phyloP scores from a whole-genome alignment of 2,888 invertebrate species.

The Hipparchia sbordonii region DNA sequence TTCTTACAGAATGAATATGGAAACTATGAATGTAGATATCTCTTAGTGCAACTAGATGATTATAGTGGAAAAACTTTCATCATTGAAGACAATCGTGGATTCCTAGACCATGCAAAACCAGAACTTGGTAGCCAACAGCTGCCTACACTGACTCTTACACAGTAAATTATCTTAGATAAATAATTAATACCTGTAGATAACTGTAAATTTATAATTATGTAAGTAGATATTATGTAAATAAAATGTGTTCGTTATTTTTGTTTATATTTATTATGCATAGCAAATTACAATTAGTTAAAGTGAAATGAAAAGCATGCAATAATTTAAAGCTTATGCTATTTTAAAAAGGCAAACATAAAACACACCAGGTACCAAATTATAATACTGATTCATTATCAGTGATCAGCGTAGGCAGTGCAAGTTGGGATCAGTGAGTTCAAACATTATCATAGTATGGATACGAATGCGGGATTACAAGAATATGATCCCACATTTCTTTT shows the following conservation, averaged over 20 bases:
- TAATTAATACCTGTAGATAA: conserved; percentile 42
- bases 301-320: neutral
- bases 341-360: neutral
- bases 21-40: conserved; percentile 90
- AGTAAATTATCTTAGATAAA: conserved; percentile 45
- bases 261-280: neutral
- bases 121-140: conserved; percentile 53
- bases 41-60: conserved; percentile 92
- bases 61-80: conserved; percentile 89
- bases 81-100: conserved; percentile 88
- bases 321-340: neutral
- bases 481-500: too few species aligned
- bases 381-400: neutral
- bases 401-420: too few species aligned
- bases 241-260: conserved; percentile 14
- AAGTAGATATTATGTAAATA: conserved; percentile 38
- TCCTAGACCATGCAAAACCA: conserved; percentile 58
- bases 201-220: conserved; percentile 43
- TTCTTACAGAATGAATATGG: conserved; percentile 87
- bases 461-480: too few species aligned
- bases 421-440: too few species aligned
- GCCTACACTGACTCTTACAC: conserved; percentile 60
- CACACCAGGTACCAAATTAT: neutral
- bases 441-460: too few species aligned
- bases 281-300: neutral